phyloP scores from a whole-genome alignment of 2,113 vertebrate species.

The Hippopotamus amphibius region DNA sequence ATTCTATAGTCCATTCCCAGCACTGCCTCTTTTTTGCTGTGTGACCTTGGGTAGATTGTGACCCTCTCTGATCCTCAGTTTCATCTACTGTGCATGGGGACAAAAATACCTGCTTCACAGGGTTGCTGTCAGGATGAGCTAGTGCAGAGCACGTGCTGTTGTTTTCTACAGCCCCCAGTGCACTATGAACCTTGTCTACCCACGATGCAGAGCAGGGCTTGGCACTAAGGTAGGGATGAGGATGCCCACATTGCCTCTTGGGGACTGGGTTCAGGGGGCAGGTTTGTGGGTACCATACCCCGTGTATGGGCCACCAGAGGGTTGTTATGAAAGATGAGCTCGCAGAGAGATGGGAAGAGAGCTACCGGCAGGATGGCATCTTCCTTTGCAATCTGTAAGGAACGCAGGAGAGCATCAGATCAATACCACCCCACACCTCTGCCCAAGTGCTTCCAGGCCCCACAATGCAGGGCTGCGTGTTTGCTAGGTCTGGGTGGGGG shows the following conservation, averaged over 20 bases:
- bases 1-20: neutral
- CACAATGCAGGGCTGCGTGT: neutral
- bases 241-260: neutral
- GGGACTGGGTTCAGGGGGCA: neutral
- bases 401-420: neutral
- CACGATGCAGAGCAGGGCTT: neutral
- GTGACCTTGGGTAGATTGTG: neutral
- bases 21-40: neutral
- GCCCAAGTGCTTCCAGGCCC: neutral
- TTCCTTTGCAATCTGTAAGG: conserved; percentile 89
- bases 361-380: conserved; percentile 89
- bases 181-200: neutral
- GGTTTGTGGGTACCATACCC: conserved; percentile 81
- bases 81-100: neutral
- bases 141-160: neutral
- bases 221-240: neutral
- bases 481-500: neutral
- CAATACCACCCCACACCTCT: rapidly evolving
- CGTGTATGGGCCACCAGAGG: conserved; percentile 87
- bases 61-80: conserved; percentile 13
- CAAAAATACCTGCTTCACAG: neutral
- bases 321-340: conserved; percentile 91
- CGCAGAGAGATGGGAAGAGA: conserved; percentile 89
- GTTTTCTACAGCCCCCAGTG: neutral
- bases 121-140: neutral